Base-by-base conservation (phyloP, 1,140 invertebrate species). In the Drosophila nikananu region DNA sequence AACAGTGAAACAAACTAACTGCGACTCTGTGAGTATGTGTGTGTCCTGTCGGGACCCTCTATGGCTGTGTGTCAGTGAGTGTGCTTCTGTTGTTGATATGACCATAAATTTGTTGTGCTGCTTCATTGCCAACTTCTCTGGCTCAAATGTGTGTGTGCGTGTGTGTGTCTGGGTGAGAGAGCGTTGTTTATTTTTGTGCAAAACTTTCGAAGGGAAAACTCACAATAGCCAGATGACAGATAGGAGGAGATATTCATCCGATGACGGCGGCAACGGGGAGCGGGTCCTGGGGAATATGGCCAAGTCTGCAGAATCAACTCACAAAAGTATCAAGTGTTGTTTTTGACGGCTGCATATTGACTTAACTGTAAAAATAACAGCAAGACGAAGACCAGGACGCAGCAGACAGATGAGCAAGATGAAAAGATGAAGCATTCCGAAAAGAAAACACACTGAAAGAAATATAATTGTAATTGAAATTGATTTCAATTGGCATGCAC, bases 301-400 rank as follows among this genome's bases (percentile, higher is more conserved):
- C 63, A 65, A 68, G 64, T 46, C 72, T 60, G 62, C 62, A 67
- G 74, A 79, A 79, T 78, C 83, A 79, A 80, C 86, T 89, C 74
- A 89, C 84, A 90, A 89, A 84, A 90, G 86, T 89, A 89, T 89
- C 86, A 89, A 89, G 86, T 89, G 86, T 89, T 89, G 86, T 83
- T 89, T 90, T 89, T 90, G 86, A 89, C 86, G 86, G 86, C 86
- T 90, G 86, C 86, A 89, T 89, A 89, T 89, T 89, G 86, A 89
- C 86, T 89, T 90, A 89, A 89, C 86, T 90, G 81, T 83, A 84
- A 89, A 81, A 89, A 90, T 78, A 89, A 59, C 72, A 87, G 48
- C 75, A 72, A 80, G 66, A 49, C 49, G 55, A 42, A 49, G 49
- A 30, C 61, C 80, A 65, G 60, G 55, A 67, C 62, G 63, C 62